Evolutionary conservation across 2,797 vertebrate species (phyloP).

Genomic region (Sphenodon punctatus): DNA sequence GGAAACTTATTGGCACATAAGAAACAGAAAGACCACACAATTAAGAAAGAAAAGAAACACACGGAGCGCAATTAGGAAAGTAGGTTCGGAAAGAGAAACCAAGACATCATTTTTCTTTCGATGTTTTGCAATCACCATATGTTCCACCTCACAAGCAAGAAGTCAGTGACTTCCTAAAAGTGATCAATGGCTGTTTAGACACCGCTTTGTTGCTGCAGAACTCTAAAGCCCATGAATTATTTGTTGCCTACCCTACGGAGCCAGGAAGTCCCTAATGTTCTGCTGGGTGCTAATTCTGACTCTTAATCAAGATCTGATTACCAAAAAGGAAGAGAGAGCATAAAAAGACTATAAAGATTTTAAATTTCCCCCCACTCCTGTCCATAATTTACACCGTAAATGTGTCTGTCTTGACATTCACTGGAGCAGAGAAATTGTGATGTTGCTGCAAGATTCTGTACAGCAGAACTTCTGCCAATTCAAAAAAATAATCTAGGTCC

Average conservation of each 20-base stretch:
- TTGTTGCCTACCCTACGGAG: slow-evolving; percentile 21
- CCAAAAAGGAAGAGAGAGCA: slow-evolving; percentile 55
- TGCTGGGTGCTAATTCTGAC: slow-evolving; percentile 60
- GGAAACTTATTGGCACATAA: no score
- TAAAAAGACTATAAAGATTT: slow-evolving; percentile 65
- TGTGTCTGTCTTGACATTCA: slow-evolving; percentile 44
- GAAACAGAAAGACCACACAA: no score
- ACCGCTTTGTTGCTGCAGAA: slow-evolving; percentile 22
- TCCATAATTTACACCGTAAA: slow-evolving; percentile 45
- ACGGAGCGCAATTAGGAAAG: not conserved
- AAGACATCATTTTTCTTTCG: not conserved
- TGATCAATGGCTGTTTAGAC: slow-evolving; percentile 19
- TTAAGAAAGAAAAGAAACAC: no score
- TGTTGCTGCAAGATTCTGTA: slow-evolving; percentile 38
- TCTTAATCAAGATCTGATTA: slow-evolving; percentile 68
- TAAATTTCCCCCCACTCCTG: slow-evolving; percentile 23
- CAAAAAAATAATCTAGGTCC: slow-evolving; percentile 32
- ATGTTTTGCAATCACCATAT: not conserved
- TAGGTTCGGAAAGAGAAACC: not conserved
- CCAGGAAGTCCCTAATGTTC: slow-evolving; percentile 51
- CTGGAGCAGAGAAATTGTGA: slow-evolving; percentile 52
- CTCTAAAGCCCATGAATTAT: slow-evolving; percentile 22
- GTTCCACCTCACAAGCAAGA: not conserved
- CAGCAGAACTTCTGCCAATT: slow-evolving; percentile 44
- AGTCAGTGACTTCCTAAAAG: not conserved